Percentiles rank a stretch among this genome's conserved stretches.
Conservation (phyloP, 2,797 vertebrate species). For the Rhyacichthys aspro region DNA sequence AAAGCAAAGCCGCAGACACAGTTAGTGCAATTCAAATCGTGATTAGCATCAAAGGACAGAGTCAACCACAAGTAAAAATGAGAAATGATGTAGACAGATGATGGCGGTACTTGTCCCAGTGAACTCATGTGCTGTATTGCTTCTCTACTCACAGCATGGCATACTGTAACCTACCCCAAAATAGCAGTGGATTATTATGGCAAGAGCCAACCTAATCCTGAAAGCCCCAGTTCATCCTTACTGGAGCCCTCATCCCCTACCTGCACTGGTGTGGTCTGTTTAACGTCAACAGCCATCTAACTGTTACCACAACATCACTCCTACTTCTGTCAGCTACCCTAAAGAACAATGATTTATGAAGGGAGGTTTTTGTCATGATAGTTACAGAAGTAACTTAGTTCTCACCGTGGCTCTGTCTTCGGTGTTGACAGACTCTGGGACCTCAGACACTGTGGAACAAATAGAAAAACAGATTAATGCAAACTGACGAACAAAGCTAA, state of each 20-base stretch:
- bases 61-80: conserved; percentile 29
- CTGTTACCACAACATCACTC: conserved; percentile 41
- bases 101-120: conserved; percentile 37
- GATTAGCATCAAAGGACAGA: conserved; percentile 34
- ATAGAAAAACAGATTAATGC: conserved; percentile 49
- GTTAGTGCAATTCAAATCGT: conserved; percentile 39
- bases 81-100: conserved; percentile 40
- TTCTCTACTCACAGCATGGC: conserved; percentile 18
- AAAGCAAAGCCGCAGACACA: conserved; percentile 52
- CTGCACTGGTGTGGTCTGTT: conserved; percentile 57
- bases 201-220: conserved; percentile 74
- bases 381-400: conserved; percentile 38
- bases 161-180: conserved; percentile 52
- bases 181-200: conserved; percentile 75
- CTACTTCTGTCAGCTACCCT: conserved; percentile 20
- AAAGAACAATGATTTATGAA: conserved; percentile 27
- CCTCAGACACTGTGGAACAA: conserved; percentile 70
- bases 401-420: conserved; percentile 59
- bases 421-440: conserved; percentile 32
- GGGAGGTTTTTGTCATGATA: conserved; percentile 21
- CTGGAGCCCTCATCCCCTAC: conserved; percentile 66
- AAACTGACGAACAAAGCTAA: conserved; percentile 33
- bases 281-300: conserved; percentile 47
- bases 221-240: conserved; percentile 67
- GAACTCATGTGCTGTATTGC: conserved; percentile 30